These are phyloP conservation scores for Tiaroga cobitis DNA, from an alignment of 2,797 vertebrate genomes.

Conservation along the genomic window DNA sequence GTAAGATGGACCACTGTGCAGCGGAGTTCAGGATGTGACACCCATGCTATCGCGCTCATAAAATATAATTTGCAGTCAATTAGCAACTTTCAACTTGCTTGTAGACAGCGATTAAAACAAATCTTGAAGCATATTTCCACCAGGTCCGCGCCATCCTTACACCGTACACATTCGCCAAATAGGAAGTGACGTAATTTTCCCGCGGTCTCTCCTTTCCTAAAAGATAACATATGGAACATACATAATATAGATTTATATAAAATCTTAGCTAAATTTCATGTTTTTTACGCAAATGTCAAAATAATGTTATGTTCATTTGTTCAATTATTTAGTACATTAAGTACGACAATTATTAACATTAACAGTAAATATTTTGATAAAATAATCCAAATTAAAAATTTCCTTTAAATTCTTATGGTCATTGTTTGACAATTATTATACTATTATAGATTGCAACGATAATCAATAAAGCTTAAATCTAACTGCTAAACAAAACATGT, in stretches of 20 bases:
- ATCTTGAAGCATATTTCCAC: slow-evolving; percentile 16
- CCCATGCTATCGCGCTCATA: neutral
- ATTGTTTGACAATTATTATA: neutral
- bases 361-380: too few relatives aligned
- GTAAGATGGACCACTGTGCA: neutral
- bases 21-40: neutral
- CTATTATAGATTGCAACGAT: neutral
- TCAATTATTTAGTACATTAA: neutral
- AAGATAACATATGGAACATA: too few relatives aligned
- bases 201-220: slow-evolving; percentile 70
- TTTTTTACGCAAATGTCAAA: neutral
- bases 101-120: neutral
- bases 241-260: too few relatives aligned
- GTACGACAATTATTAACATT: neutral
- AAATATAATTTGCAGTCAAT: neutral
- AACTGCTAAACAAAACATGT: neutral
- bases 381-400: neutral
- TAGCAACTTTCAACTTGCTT: neutral
- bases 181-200: slow-evolving; percentile 83
- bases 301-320: neutral
- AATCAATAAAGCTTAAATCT: neutral
- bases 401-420: neutral
- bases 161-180: slow-evolving; percentile 59
- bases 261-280: neutral
- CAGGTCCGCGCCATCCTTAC: slow-evolving; percentile 75